Percentiles rank a stretch among this genome's conserved stretches.
Evolutionary conservation across 2,888 invertebrate genomes (phyloP).

Genomic region (Dendrolimus pini): DNA sequence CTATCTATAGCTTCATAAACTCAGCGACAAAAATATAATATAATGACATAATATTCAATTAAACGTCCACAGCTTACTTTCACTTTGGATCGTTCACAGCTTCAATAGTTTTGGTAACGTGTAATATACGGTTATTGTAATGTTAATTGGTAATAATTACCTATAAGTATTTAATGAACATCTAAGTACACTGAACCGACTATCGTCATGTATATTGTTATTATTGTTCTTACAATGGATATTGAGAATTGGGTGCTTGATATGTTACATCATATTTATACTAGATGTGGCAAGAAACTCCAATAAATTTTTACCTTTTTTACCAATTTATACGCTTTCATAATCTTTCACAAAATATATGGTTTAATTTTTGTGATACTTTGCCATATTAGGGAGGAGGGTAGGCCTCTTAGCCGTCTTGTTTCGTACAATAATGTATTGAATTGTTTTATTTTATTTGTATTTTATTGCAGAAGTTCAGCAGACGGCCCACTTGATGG

Average conservation of each 20-base stretch:
- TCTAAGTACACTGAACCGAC: constrained; percentile 15
- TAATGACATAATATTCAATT: too few species aligned
- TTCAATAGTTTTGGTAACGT: constrained; percentile 4
- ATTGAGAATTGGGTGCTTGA: constrained; percentile 14
- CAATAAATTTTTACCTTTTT: neutral
- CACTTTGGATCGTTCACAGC: neutral
- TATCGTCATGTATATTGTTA: constrained; percentile 30
- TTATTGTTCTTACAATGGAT: constrained; percentile 25
- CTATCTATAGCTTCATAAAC: too few species aligned
- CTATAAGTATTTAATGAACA: constrained; percentile 3
- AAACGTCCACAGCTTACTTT: neutral
- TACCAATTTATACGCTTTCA: too few species aligned
- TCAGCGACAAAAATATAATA: too few species aligned
- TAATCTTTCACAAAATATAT: too few species aligned
- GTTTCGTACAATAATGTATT: too few species aligned
- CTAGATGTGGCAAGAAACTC: constrained; percentile 1
- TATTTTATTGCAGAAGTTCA: too few species aligned
- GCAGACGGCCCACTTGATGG: too few species aligned
- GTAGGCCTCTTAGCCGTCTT: too few species aligned
- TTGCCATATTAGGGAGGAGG: too few species aligned
- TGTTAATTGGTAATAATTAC: neutral
- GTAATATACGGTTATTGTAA: neutral
- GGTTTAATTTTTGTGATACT: too few species aligned
- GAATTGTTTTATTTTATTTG: too few species aligned
- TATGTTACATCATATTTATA: neutral